Evolutionary conservation across 1,140 invertebrate species (phyloP), one percentile per base, ranked within the genome.

Genomic region (Rhyacophila brunnea): DNA sequence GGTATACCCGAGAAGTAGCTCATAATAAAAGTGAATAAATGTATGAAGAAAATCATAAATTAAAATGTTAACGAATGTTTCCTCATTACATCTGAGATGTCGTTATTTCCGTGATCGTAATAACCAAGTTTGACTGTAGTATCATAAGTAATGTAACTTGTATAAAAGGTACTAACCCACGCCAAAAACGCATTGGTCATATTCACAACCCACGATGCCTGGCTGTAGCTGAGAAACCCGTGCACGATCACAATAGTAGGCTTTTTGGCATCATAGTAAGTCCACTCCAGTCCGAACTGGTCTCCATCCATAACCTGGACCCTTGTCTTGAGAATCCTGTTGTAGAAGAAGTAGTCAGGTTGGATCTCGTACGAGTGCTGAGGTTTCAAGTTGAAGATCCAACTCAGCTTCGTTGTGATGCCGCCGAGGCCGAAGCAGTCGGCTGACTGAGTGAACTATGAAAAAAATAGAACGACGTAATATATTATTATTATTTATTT

Each of bases 271-370:
- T 74, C 65, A 65, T 80, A 83, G 55, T 81, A 78, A 1, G 79
- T 79, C 80, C 80, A 83, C 54, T 83, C 80, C 2, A 84, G 60
- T n/a, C 80, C 79, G 53, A 84, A 83, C 42, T 84, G 80, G 0
- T 74, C 56, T 6, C 79, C 82, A 2, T 68, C 28, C 0, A 68
- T 5, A 0, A 78, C 65, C 23, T 64, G 44, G 2, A 69, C 68
- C 6, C 71, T 69, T 1, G 40, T 15, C 0, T 62, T 62, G n/a
- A 67, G 52, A 6, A 58, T 67, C 20, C 67, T 69, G 0, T 72
- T 74, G 0, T 69, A 68, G 1, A 77, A 20, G 1, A 64, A 70
- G 55, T 77, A 78, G 40, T 64, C 62, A 0, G 75, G 68, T 9
- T 78, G 65, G 17, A 75, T 34, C 0, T 60, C 63, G 5, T 70